Evolutionary conservation across 2,797 vertebrate species (phyloP), one percentile per base, ranked within the genome.

Genomic region (Knipowitschia caucasica): DNA sequence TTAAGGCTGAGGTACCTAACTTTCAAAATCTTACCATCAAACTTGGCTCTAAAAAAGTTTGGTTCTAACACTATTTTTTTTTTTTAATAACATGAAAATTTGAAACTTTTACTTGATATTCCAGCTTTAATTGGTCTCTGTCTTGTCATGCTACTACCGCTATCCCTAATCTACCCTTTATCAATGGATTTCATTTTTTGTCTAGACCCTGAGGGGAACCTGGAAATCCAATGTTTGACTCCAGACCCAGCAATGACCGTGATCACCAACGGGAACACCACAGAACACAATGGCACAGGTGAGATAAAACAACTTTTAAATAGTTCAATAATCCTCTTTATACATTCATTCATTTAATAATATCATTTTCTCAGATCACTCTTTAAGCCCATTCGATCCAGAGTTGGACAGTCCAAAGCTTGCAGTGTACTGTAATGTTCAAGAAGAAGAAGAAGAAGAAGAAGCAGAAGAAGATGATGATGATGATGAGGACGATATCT

Each of bases 211-310:
- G 29, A 47, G 11, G 25, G 62, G 50, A 69, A 52, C 62, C 69
- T 81, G 62, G 64, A 69, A 35, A 66, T 84, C 40, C 66, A 71
- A 54, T 62, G 77, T 0, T 75, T 81, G 53, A 15, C 65, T 1
- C 12, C 67, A 12, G 31, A 64, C 27, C 40, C 40, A 18, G 54
- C 80, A 46, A 72, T 70, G 53, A 88, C 84, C 30, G 76, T 77
- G 9, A 72, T 89, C 39, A 57, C 63, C 36, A 75, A 80, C 7
- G 76, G 77, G 50, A 77, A 70, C 38, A 26, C 62, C 33, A 50
- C 65, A 42, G 65, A 74, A 20, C 71, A 80, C 30, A 89, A 88
- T 15, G 87, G 85, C 58, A 83, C 73, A 80, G 89, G 87, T 89
- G 51, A 44, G 77, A 26, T 9, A 3, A 20, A 7, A n/a, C 23